Percentiles rank a stretch among this genome's conserved stretches.
Evolutionary conservation across 2,797 vertebrate genomes (phyloP).

Genomic region (Intellagama lesueurii): DNA sequence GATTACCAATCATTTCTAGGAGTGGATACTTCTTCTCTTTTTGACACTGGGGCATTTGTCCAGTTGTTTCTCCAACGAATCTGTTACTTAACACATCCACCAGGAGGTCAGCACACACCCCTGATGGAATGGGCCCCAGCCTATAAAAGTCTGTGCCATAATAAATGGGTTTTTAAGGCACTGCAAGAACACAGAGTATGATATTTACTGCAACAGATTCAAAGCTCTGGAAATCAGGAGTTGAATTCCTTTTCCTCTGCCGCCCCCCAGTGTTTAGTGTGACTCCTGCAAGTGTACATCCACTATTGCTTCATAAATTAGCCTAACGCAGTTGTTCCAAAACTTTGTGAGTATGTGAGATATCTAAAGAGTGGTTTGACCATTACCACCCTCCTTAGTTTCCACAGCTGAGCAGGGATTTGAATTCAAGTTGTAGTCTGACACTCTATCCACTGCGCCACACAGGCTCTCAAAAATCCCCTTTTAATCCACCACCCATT

Average conservation of each 20-base stretch:
- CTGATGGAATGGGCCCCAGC: neutral
- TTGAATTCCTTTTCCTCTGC: conserved; percentile 26
- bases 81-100: neutral
- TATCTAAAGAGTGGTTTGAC: too few species aligned
- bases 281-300: neutral
- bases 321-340: neutral
- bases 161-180: neutral
- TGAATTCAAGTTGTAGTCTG: too few species aligned
- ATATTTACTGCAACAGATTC: neutral
- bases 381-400: too few species aligned
- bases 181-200: neutral
- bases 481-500: too few species aligned
- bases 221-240: neutral
- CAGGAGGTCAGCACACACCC: neutral
- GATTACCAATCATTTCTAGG: neutral
- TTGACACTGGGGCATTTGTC: neutral
- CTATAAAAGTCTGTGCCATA: neutral
- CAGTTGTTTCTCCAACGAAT: neutral
- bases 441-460: too few species aligned
- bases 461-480: too few species aligned
- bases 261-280: conserved; percentile 10
- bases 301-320: neutral
- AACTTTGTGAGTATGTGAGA: too few species aligned
- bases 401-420: too few species aligned
- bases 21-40: neutral